Evolutionary conservation across 2,113 vertebrate species (phyloP).

Genomic region (Saguinus midas): DNA sequence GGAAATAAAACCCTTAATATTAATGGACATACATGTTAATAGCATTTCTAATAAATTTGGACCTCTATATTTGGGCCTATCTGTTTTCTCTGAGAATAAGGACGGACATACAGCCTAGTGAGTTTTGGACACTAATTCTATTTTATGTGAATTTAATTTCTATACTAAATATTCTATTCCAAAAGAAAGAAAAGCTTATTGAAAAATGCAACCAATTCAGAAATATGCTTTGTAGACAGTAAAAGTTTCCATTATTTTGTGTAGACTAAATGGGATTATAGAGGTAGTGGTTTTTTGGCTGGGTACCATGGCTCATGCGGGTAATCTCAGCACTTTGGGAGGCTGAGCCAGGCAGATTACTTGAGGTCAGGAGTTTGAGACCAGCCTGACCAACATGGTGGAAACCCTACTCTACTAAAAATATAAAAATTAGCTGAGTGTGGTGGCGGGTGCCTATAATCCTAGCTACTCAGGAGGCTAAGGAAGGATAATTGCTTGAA

Average conservation of each 20-base stretch:
- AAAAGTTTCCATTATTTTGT: neutral
- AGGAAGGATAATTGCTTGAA: no score
- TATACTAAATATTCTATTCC: neutral
- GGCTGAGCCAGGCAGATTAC: neutral
- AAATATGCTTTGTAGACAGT: neutral
- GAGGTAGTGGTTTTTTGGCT: neutral
- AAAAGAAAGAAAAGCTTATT: neutral
- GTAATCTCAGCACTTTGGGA: neutral
- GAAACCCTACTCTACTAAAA: no score
- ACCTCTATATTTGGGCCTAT: neutral
- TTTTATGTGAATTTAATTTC: neutral
- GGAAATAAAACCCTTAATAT: neutral
- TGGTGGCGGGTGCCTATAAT: no score
- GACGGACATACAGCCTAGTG: neutral
- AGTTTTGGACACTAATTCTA: neutral
- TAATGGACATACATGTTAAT: constrained; percentile 7
- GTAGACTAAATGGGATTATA: no score
- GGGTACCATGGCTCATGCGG: neutral
- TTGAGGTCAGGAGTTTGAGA: neutral
- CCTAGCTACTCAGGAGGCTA: no score
- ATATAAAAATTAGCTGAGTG: no score
- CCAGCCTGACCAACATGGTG: no score
- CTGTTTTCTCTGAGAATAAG: constrained; percentile 19
- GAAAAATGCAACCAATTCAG: neutral
- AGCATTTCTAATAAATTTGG: constrained; percentile 6